Conservation (phyloP, 2,113 vertebrate species). For the Pelecanus crispus region DNA sequence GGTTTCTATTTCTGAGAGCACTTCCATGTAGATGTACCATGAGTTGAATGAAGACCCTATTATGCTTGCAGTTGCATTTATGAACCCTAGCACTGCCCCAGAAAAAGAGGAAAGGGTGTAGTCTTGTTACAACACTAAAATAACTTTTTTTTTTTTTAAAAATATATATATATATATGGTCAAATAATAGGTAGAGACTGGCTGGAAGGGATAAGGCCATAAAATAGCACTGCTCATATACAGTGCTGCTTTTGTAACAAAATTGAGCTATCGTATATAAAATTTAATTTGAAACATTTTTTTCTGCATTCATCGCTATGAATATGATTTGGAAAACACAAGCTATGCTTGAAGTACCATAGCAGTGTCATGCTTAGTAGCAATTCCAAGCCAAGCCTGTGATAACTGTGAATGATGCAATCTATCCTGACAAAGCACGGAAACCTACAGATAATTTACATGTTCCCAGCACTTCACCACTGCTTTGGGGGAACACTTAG, state of each 20-base stretch:
- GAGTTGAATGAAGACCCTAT: background rate
- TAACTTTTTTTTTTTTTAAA: background rate
- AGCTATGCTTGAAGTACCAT: background rate
- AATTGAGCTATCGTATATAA: background rate
- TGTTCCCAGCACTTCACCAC: background rate
- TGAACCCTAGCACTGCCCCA: background rate
- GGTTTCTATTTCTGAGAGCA: background rate
- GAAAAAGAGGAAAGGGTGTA: background rate
- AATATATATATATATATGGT: background rate
- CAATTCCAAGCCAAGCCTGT: background rate
- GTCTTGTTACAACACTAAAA: background rate
- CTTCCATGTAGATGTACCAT: background rate
- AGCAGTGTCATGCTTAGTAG: background rate
- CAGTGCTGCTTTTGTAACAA: background rate
- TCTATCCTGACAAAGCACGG: background rate
- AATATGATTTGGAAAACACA: background rate
- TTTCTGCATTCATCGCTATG: background rate
- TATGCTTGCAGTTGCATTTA: background rate
- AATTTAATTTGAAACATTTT: background rate
- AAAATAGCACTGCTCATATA: background rate
- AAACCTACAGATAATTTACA: background rate
- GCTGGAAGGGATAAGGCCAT: background rate
- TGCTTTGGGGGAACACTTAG: background rate
- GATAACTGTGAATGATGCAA: background rate
- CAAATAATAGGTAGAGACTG: background rate